Conservation (phyloP, 2,888 invertebrate genomes). For the Campoplex nolae region DNA sequence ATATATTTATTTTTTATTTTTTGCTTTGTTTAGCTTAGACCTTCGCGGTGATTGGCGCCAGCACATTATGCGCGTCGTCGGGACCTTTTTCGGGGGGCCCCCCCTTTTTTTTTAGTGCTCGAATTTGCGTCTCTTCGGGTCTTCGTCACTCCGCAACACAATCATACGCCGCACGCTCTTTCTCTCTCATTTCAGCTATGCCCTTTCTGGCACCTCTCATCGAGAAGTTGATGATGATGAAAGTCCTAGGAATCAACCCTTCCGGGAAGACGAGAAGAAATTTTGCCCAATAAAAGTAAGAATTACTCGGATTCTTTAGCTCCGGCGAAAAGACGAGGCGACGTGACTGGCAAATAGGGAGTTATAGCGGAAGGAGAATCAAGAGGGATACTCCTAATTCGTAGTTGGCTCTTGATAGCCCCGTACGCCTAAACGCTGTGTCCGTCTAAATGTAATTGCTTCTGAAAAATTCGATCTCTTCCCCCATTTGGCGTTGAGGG, state of each 20-base stretch:
- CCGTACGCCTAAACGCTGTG: neutral
- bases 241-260: constrained; percentile 39
- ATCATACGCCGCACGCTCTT: constrained; percentile 4
- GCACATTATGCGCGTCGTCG: constrained; percentile 66
- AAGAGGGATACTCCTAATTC: constrained; percentile 32
- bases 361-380: constrained; percentile 1
- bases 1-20: neutral
- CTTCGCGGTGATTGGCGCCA: constrained; percentile 68
- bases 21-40: neutral
- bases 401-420: constrained; percentile 38
- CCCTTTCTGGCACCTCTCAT: constrained; percentile 47
- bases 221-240: constrained; percentile 57
- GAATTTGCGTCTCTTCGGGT: constrained; percentile 42
- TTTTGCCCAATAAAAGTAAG: constrained; percentile 20
- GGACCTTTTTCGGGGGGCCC: constrained; percentile 36
- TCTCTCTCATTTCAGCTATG: neutral
- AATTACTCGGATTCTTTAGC: neutral
- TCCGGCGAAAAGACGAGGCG: constrained; percentile 6
- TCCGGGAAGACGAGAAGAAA: constrained; percentile 43
- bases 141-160: constrained; percentile 20
- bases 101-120: constrained; percentile 47
- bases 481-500: neutral
- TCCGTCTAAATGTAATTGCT: constrained; percentile 24
- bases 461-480: constrained; percentile 31
- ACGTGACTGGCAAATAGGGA: constrained; percentile 7